A percentile compares a stretch with the other conserved stretches of the same genome.
Conservation (phyloP, 1,140 invertebrate species). For the Diachasmimorpha longicaudata region DNA sequence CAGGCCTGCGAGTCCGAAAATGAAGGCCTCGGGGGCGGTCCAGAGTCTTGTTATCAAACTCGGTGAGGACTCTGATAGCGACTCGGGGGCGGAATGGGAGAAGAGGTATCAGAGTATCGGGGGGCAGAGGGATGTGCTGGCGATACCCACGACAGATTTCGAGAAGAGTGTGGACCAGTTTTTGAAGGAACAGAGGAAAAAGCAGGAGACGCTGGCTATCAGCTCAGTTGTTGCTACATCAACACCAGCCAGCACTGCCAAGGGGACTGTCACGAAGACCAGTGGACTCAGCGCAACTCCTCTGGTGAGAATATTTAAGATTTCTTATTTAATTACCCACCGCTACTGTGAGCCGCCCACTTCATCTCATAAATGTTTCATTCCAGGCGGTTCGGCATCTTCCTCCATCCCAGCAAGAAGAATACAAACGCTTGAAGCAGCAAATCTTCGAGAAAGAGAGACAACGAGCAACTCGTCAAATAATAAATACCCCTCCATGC, state of each 20-base stretch:
- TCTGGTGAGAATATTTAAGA: conserved; percentile 36
- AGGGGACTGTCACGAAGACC: conserved; percentile 1
- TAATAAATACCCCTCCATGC: conserved; percentile 12
- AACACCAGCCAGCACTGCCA: background rate
- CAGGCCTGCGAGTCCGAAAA: conserved; percentile 34
- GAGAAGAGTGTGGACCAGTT: conserved; percentile 57
- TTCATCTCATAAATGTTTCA: no score
- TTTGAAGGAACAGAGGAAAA: conserved; percentile 49
- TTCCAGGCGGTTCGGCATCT: conserved; percentile 58
- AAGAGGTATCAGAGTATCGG: background rate
- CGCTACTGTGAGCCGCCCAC: no score
- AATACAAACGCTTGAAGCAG: conserved; percentile 59
- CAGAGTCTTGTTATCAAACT: conserved; percentile 55
- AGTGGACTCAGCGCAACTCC: conserved; percentile 36
- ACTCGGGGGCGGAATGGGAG: conserved; percentile 16
- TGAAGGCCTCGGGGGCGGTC: conserved; percentile 23
- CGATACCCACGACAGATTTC: conserved; percentile 49
- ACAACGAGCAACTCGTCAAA: conserved; percentile 35
- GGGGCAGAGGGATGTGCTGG: conserved; percentile 24
- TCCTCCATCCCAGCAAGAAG: conserved; percentile 54
- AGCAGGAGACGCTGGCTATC: conserved; percentile 45
- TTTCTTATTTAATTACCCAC: no score
- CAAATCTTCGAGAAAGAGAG: conserved; percentile 52
- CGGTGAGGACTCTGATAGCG: conserved; percentile 40
- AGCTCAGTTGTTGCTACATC: background rate